Percentiles rank a stretch among this genome's conserved stretches.
Conservation (phyloP, 2,797 vertebrate species). For the Enteromius thamalakanensis region DNA sequence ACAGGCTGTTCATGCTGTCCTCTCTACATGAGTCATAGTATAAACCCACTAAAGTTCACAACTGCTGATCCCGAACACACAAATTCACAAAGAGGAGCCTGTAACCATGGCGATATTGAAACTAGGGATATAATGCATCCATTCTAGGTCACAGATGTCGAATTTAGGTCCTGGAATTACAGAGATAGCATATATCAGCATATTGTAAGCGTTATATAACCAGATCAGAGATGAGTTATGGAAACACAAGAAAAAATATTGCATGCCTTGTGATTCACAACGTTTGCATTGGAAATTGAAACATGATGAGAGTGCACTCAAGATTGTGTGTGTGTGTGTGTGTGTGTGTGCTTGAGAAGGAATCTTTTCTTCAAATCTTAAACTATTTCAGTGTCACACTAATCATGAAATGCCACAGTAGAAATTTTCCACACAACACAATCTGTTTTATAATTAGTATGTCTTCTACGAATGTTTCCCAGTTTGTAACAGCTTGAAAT, state of each 20-base stretch:
- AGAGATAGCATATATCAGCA: conserved; percentile 7
- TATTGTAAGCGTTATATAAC: background rate
- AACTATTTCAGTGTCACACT: background rate
- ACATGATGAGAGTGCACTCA: conserved; percentile 27
- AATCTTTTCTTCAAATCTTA: conserved; percentile 5
- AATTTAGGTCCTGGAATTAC: conserved; percentile 30
- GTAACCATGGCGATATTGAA: conserved; percentile 51
- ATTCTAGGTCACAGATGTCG: conserved; percentile 27
- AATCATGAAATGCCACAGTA: background rate
- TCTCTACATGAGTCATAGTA: conserved; percentile 34
- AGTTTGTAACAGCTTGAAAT: conserved; percentile 13
- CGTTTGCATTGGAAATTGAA: conserved; percentile 48
- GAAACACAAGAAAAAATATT: background rate
- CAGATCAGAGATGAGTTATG: background rate
- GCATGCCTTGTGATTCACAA: conserved; percentile 45
- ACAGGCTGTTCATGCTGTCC: conserved; percentile 23
- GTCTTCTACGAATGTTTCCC: background rate
- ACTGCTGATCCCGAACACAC: conserved; percentile 24
- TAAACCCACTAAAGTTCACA: conserved; percentile 26
- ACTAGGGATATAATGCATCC: conserved; percentile 18
- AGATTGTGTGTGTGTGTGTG: conserved; percentile 10
- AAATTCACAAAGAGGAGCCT: background rate
- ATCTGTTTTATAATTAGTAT: conserved; percentile 22
- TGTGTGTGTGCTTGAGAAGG: conserved; percentile 51
- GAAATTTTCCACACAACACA: background rate